Base-by-base conservation (phyloP, 2,797 vertebrate species). In the Pangasius sanitwongsei region DNA sequence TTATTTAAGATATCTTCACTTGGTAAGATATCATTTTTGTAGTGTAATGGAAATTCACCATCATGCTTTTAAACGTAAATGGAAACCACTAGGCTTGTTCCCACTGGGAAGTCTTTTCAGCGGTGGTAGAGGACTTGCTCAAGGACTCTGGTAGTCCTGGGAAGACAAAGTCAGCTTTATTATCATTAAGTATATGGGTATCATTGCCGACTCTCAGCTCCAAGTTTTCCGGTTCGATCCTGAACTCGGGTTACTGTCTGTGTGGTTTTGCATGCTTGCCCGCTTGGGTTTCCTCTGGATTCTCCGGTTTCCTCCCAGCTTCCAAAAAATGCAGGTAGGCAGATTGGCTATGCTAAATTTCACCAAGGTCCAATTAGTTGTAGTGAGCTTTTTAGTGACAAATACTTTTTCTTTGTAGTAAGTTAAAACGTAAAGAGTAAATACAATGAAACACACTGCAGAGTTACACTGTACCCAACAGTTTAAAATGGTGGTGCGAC, bases 161-260 rank as follows among this genome's bases (percentile, higher is more conserved):
- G 9, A 53, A 23, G 28, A 70, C 28, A 15, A 15, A 53, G 63
- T 70, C 65, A 85, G 48, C 65, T 34, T 53, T 65, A n/a, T 83
- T 63, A 41, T 41, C 34, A 83, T 41, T 63, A 83, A 63, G 34
- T 6, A 1, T 61, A 37, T 28, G 44, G 18, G 65, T 69, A 34
- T 85, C 83, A 70, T 50, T 69, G n/a, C 44, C 7, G 65, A 70
- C 65, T 70, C 44, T n/a, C 59, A 67, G 81, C 57, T 65, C 53
- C 37, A 31, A 2, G 16, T 65, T 31, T 84, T 28, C 83, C 1
- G 41, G 65, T 23, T 55, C 63, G 44, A 69, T 48, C 37, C 59
- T n/a, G 28, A 85, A 48, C 48, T 85, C 83, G 0, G 18, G 44
- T 70, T 85, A 85, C 83, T 48, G 28, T 69, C 63, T 53, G 11